phyloP scores from a whole-genome alignment of 1,140 invertebrate species.

The Leptoteleia sp. region DNA sequence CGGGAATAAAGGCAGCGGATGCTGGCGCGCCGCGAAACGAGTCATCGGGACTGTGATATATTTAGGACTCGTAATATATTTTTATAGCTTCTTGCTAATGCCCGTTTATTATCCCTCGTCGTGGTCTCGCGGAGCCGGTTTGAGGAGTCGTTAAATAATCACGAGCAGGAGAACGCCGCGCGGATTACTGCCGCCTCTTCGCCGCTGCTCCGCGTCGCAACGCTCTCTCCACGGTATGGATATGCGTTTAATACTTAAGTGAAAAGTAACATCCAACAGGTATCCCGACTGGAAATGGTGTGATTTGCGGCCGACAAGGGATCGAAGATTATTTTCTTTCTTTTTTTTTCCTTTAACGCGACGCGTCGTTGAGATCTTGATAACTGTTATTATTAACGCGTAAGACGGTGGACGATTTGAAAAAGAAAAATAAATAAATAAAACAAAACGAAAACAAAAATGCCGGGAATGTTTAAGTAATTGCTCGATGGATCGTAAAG shows the following conservation, averaged over 20 bases:
- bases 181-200: slow-evolving; percentile 46
- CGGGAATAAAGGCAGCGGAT: slow-evolving; percentile 59
- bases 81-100: slow-evolving; percentile 68
- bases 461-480: slow-evolving; percentile 12
- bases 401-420: slow-evolving; percentile 32
- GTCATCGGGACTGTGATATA: slow-evolving; percentile 61
- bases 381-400: slow-evolving; percentile 34
- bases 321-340: slow-evolving; percentile 3
- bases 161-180: slow-evolving; percentile 37
- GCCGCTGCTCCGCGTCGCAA: slow-evolving; percentile 23
- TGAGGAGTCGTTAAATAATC: slow-evolving; percentile 64
- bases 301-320: slow-evolving; percentile 13
- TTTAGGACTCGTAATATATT: slow-evolving; percentile 67
- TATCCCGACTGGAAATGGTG: slow-evolving; percentile 23
- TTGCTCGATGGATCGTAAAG: slow-evolving; percentile 2
- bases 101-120: slow-evolving; percentile 65
- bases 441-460: too few relatives aligned
- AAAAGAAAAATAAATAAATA: too few relatives aligned
- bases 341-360: too few relatives aligned
- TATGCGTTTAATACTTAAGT: slow-evolving; percentile 37
- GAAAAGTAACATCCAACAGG: slow-evolving; percentile 44
- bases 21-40: slow-evolving; percentile 53
- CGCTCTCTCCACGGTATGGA: slow-evolving; percentile 29
- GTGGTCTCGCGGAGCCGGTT: slow-evolving; percentile 57
- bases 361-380: slow-evolving; percentile 19